These are phyloP conservation scores for Syngnathus floridae DNA, from an alignment of 2,113 vertebrate genomes.

Conservation along the genomic window DNA sequence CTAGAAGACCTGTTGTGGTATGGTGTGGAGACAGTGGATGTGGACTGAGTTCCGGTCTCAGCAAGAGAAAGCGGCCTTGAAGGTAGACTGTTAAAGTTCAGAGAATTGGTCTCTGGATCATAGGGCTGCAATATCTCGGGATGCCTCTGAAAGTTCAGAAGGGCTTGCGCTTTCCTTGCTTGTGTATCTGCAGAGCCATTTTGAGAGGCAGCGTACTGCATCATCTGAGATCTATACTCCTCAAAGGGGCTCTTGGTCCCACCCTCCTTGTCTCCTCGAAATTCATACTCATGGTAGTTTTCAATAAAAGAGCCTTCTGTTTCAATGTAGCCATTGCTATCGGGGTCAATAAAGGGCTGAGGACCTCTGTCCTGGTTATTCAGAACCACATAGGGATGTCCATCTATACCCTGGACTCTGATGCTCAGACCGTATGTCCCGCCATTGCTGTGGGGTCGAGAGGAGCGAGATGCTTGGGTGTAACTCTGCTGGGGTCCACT, in stretches of 20 bases:
- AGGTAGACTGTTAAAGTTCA: constrained; percentile 57
- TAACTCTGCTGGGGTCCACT: constrained; percentile 71
- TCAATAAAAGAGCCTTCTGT: constrained; percentile 60
- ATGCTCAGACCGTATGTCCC: constrained; percentile 93
- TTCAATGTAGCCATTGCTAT: constrained; percentile 65
- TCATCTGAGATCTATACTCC: constrained; percentile 66
- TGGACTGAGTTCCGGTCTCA: constrained; percentile 60
- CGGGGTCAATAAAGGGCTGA: constrained; percentile 61
- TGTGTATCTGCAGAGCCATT: constrained; percentile 57
- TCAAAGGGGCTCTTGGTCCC: constrained; percentile 69
- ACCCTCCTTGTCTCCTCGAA: constrained; percentile 49
- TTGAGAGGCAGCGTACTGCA: constrained; percentile 55
- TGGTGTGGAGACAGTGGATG: constrained; percentile 34
- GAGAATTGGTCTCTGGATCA: constrained; percentile 76
- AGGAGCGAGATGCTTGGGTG: constrained; percentile 44
- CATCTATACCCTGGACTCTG: constrained; percentile 92
- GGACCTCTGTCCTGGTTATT: constrained; percentile 83
- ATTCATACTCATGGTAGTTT: constrained; percentile 63
- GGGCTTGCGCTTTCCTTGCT: constrained; percentile 56
- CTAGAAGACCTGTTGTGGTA: constrained; percentile 50
- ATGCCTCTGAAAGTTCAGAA: constrained; percentile 87
- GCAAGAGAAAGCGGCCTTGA: constrained; percentile 45
- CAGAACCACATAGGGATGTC: constrained; percentile 93
- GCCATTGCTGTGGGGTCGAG: constrained; percentile 60
- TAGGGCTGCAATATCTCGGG: constrained; percentile 90